Percentiles rank a stretch among this genome's conserved stretches.
Evolutionary conservation across 2,797 vertebrate genomes (phyloP).

Genomic region (Catamblyrhynchus diadema): DNA sequence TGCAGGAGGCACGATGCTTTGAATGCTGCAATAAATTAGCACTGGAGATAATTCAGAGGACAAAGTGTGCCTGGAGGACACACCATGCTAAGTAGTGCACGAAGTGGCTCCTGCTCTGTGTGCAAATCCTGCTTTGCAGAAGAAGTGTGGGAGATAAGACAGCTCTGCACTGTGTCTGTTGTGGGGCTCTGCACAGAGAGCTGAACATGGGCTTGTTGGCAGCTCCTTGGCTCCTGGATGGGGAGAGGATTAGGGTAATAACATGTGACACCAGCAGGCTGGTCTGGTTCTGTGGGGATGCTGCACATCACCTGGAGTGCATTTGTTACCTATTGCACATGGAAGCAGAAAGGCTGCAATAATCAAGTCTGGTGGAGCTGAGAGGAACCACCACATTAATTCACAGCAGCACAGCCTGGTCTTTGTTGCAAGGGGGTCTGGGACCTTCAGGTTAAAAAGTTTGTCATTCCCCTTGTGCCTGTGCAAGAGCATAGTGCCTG

Average conservation of each 20-base stretch:
- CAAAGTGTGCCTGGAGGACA: slow-evolving; percentile 58
- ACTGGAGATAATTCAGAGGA: slow-evolving; percentile 52
- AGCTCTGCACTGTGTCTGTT: not conserved
- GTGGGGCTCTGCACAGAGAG: not conserved
- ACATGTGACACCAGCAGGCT: not conserved
- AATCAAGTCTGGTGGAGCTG: not conserved
- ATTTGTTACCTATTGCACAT: not conserved
- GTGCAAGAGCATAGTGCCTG: not conserved
- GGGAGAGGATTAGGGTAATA: not conserved
- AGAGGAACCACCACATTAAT: not conserved
- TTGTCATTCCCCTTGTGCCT: not conserved
- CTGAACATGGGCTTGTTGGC: not conserved
- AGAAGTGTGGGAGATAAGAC: not conserved
- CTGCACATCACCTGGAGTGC: not conserved
- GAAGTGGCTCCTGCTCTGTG: not conserved
- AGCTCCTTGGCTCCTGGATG: not conserved
- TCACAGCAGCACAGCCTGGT: not conserved
- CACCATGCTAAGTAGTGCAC: not conserved
- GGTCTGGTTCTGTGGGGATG: not conserved
- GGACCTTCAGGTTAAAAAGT: not conserved
- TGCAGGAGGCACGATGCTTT: slow-evolving; percentile 2
- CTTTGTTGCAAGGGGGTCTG: not conserved
- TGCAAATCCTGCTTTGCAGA: not conserved
- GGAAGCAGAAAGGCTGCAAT: not conserved
- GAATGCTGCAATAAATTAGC: slow-evolving; percentile 44